A percentile compares a stretch with the other conserved stretches of the same genome.
These are phyloP conservation scores for Alaudala cheleensis DNA, from an alignment of 2,113 vertebrate species.

Conservation along the genomic window DNA sequence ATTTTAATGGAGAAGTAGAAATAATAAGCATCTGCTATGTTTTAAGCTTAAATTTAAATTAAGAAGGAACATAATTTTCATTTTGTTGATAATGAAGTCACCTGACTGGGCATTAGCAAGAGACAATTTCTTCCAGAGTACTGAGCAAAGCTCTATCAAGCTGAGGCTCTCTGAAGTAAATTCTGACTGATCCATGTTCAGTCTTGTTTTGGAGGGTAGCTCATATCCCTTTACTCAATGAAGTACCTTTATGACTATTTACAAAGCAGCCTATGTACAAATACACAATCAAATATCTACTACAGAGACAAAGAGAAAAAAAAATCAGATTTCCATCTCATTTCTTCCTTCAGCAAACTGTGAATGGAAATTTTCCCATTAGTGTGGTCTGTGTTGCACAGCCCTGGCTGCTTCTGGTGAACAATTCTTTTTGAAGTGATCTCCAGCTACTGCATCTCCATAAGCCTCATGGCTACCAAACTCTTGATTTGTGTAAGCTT, in stretches of 20 bases:
- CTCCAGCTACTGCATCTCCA: not conserved
- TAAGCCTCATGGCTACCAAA: not conserved
- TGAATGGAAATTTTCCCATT: not conserved
- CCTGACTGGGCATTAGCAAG: not conserved
- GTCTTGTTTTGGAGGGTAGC: not conserved
- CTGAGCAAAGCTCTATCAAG: not conserved
- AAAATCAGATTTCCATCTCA: not conserved
- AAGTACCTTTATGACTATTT: not conserved
- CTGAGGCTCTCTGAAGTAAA: not conserved
- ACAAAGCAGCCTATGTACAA: not conserved
- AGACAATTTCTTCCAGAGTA: not conserved
- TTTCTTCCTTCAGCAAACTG: not conserved
- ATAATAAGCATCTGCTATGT: not conserved
- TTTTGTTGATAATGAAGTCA: not conserved
- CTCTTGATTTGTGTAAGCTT: not conserved
- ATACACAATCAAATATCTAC: not conserved
- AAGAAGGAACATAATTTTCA: not conserved
- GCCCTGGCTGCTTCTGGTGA: not conserved
- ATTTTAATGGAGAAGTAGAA: constrained; percentile 27
- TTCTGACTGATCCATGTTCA: not conserved
- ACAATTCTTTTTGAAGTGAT: not conserved
- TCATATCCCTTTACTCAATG: not conserved
- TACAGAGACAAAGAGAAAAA: not conserved
- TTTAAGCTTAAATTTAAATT: not conserved
- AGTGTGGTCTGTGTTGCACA: rapidly evolving